Percentiles rank a stretch among this genome's conserved stretches.
These are phyloP conservation scores for Nasonia oneida DNA, from an alignment of 2,888 invertebrate species.

Conservation along the genomic window DNA sequence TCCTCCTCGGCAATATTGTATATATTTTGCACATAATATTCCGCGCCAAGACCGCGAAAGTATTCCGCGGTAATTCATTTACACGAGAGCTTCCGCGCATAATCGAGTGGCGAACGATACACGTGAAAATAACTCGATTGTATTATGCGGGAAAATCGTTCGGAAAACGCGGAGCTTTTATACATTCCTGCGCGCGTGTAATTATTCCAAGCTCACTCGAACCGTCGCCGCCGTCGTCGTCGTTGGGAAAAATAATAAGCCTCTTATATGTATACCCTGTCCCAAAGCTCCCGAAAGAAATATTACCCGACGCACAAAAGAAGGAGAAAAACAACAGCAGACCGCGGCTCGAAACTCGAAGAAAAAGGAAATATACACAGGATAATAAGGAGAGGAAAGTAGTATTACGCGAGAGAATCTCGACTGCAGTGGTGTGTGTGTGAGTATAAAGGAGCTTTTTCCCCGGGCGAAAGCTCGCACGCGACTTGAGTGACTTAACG, in stretches of 20 bases:
- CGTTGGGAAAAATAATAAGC: slow-evolving; percentile 59
- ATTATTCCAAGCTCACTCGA: slow-evolving; percentile 21
- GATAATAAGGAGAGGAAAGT: slow-evolving; percentile 61
- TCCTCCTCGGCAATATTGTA: not conserved
- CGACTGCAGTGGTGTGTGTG: not conserved
- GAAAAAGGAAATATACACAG: slow-evolving; percentile 29
- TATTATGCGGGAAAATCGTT: not conserved
- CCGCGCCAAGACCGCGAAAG: not conserved
- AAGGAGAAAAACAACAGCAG: slow-evolving; percentile 38
- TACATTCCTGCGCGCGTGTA: not conserved
- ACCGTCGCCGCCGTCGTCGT: not conserved
- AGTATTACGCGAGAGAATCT: slow-evolving; percentile 28
- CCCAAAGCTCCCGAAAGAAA: not conserved
- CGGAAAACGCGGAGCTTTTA: not conserved
- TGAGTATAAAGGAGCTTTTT: not conserved
- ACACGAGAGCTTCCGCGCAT: not conserved
- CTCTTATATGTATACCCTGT: slow-evolving; percentile 35
- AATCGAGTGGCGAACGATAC: not conserved
- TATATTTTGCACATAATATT: not conserved
- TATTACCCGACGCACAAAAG: slow-evolving; percentile 18
- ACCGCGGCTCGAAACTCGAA: not conserved
- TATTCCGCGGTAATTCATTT: slow-evolving; percentile 7
- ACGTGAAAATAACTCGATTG: not conserved
- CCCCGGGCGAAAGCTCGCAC: slow-evolving; percentile 60
- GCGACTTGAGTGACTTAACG: slow-evolving; percentile 73